These are phyloP conservation scores for Myopa tessellatipennis DNA, from an alignment of 2,888 invertebrate species.

Conservation along the genomic window DNA sequence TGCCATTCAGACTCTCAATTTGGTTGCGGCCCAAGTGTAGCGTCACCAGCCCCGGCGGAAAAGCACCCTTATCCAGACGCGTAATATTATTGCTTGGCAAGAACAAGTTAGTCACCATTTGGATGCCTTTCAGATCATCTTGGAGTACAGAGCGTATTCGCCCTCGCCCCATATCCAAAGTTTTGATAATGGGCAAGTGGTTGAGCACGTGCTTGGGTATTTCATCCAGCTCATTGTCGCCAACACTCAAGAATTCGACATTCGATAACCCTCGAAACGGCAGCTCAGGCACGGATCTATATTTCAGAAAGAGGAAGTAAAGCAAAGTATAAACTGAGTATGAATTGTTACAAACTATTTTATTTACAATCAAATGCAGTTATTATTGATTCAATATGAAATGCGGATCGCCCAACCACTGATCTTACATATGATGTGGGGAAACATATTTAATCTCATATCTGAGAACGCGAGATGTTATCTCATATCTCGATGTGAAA, in stretches of 20 bases:
- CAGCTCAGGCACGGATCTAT: constrained; percentile 78
- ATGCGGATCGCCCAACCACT: no score
- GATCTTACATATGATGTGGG: no score
- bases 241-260: constrained; percentile 81
- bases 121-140: constrained; percentile 80
- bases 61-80: constrained; percentile 77
- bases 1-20: constrained; percentile 79
- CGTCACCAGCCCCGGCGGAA: constrained; percentile 77
- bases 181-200: constrained; percentile 81
- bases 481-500: no score
- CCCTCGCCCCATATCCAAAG: constrained; percentile 85
- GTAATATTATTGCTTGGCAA: constrained; percentile 82
- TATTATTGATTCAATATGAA: no score
- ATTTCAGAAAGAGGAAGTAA: background rate
- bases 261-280: constrained; percentile 81
- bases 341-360: no score
- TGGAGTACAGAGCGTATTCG: constrained; percentile 79
- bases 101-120: constrained; percentile 76
- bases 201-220: constrained; percentile 82
- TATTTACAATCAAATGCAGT: no score
- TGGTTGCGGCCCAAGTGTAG: constrained; percentile 82
- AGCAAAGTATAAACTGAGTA: no score
- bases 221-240: constrained; percentile 81
- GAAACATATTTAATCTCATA: no score
- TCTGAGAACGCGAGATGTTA: no score